Conservation (phyloP, 2,888 invertebrate species). For the Punctoribates punctum region DNA sequence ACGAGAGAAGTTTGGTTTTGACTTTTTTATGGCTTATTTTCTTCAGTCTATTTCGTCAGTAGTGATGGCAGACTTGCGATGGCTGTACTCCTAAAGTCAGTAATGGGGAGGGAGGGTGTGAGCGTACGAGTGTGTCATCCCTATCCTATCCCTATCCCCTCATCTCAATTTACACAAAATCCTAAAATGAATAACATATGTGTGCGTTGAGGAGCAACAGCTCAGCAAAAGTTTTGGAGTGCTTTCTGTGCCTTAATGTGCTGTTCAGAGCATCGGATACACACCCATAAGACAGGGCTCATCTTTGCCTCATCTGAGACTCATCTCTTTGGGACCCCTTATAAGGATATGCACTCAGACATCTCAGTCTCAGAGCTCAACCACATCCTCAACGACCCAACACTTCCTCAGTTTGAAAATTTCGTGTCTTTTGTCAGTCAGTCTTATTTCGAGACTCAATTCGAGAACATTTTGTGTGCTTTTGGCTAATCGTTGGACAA, state of each 20-base stretch:
- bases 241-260: neutral
- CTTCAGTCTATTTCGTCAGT: neutral
- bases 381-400: slow-evolving; percentile 35
- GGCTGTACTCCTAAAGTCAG: neutral
- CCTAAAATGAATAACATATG: slow-evolving; percentile 13
- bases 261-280: slow-evolving; percentile 17
- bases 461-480: neutral
- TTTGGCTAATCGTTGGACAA: neutral
- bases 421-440: neutral
- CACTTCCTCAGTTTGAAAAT: slow-evolving; percentile 14
- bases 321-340: slow-evolving; percentile 31
- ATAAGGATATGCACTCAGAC: slow-evolving; percentile 39
- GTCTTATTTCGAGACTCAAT: neutral
- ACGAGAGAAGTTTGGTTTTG: neutral
- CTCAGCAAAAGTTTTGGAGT: neutral
- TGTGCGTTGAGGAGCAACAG: neutral
- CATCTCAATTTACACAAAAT: slow-evolving; percentile 28
- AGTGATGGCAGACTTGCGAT: neutral
- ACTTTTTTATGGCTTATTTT: too few relatives aligned
- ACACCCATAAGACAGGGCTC: slow-evolving; percentile 28
- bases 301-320: neutral
- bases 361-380: slow-evolving; percentile 9
- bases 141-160: slow-evolving; percentile 5
- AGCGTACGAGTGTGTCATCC: neutral
- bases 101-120: slow-evolving; percentile 5